These are phyloP conservation scores for Exephanes ischioxanthus DNA, from an alignment of 2,888 invertebrate genomes.

Conservation along the genomic window DNA sequence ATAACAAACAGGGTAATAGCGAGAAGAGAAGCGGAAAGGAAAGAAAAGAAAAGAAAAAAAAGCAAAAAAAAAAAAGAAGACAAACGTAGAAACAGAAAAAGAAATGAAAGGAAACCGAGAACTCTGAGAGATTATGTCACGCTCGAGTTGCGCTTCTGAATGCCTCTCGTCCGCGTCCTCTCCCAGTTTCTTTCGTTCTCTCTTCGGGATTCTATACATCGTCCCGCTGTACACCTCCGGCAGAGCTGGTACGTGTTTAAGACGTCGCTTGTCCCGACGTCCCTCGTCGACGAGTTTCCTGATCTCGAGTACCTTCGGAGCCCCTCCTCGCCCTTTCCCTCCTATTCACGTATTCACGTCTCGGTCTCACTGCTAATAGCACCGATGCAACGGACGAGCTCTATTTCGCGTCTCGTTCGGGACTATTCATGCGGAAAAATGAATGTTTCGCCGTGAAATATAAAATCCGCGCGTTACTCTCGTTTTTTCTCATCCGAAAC, in stretches of 20 bases:
- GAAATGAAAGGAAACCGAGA: conserved; percentile 38
- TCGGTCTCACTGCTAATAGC: conserved; percentile 67
- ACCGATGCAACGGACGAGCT: conserved; percentile 57
- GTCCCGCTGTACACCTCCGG: conserved; percentile 39
- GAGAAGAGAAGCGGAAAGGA: conserved; percentile 3
- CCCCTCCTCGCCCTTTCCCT: conserved; percentile 30
- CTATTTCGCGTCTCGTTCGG: conserved; percentile 49
- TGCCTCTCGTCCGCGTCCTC: conserved; percentile 58
- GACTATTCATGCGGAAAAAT: conserved; percentile 64
- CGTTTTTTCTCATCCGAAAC: conserved; percentile 17
- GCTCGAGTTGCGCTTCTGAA: conserved; percentile 64
- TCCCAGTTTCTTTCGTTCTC: background rate
- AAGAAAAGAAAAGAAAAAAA: background rate
- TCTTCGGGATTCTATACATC: conserved; percentile 48
- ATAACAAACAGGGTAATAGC: conserved; percentile 42
- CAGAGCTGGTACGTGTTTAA: conserved; percentile 65
- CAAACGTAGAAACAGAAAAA: conserved; percentile 15
- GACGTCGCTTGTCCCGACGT: conserved; percentile 63
- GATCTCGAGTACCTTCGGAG: conserved; percentile 58
- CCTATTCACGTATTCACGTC: conserved; percentile 67
- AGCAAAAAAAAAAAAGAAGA: conserved; percentile 7
- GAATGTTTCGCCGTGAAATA: conserved; percentile 51
- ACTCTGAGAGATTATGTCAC: conserved; percentile 63
- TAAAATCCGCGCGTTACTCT: background rate
- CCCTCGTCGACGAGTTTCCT: conserved; percentile 59